Evolutionary conservation across 2,797 vertebrate genomes (phyloP), one percentile per base, ranked within the genome.

Genomic region (Chaetophractus vellerosus): DNA sequence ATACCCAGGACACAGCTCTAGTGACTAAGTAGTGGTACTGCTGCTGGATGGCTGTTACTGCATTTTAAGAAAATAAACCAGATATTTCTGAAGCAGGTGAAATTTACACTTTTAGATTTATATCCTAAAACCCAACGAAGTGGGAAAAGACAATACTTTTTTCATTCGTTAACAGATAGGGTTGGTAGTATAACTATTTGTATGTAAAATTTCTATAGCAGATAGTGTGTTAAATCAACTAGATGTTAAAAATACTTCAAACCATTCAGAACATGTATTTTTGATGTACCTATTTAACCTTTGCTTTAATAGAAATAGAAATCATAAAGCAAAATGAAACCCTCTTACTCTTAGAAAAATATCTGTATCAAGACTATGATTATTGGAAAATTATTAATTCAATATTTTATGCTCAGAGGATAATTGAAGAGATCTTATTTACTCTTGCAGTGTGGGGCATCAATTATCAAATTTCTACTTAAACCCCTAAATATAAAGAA

Each of bases 261-360:
- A 75, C 21, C 26, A 38, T 50, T 33, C 5, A 31, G 38, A 48
- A 71, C 6, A 84, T 52, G 19, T 36, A 36, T 31, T 83, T 78
- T 64, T 81, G 41, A 59, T 88, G 45, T 2, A 84, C 33, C 6
- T 59, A 26, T 69, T 86, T 33, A 71, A 76, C 7, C 9, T 24
- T 8, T 89, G 6, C 61, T 96, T 82, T 94, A 93, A 85, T 23
- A 82, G 52, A 81, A 76, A 45, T 71, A n/a, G 71, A 96, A 81
- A 86, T n/a, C 5, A 84, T 74, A 41, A 45, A 89, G 5, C 11
- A 45, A 75, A 94, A 89, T 31, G 0, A 88, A 86, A 85, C 6
- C 1, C 6, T 68, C 33, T 63, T 88, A 31, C 16, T 90, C 19
- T 86, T 66, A 86, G n/a, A 82, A 76, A 71, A 78, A 64, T 79